Evolutionary conservation across 2,797 vertebrate genomes (phyloP).

Genomic region (Pygocentrus nattereri): DNA sequence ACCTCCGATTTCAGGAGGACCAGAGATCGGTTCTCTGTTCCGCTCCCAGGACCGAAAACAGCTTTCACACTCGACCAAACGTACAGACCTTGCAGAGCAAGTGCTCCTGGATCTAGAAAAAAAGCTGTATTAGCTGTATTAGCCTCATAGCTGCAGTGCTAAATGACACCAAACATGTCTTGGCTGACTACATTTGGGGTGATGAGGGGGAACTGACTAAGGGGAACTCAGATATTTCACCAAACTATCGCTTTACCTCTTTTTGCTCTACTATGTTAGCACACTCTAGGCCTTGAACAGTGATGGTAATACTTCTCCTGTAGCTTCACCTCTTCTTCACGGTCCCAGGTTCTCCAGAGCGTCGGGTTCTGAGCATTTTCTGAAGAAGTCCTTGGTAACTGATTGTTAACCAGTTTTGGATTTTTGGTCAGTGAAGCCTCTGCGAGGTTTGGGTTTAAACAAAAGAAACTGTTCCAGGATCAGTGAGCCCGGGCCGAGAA

Average conservation of each 20-base stretch:
- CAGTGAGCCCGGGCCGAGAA: not conserved
- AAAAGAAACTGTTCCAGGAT: conserved; percentile 3
- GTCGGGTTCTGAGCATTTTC: not conserved
- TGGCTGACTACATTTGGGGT: not conserved
- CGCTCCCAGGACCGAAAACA: too few relatives aligned
- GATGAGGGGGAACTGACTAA: not conserved
- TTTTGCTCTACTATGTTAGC: not conserved
- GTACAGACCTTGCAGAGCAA: too few relatives aligned
- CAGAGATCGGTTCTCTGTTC: too few relatives aligned
- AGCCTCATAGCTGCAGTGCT: too few relatives aligned
- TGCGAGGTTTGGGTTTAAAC: not conserved
- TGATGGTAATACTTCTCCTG: not conserved
- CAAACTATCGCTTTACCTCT: not conserved
- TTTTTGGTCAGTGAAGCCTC: not conserved
- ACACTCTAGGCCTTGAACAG: not conserved
- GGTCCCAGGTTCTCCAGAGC: too few relatives aligned
- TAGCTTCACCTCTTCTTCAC: too few relatives aligned
- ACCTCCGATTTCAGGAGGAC: too few relatives aligned
- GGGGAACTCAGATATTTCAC: too few relatives aligned
- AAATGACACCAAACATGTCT: too few relatives aligned
- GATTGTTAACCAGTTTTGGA: not conserved
- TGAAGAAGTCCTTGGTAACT: not conserved
- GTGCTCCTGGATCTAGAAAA: too few relatives aligned
- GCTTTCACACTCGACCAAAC: too few relatives aligned
- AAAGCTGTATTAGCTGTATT: too few relatives aligned